Percentiles rank a stretch among this genome's conserved stretches.
These are phyloP conservation scores for Anneissia japonica DNA, from an alignment of 35 echinoderm and acorn worm species.

Conservation along the genomic window DNA sequence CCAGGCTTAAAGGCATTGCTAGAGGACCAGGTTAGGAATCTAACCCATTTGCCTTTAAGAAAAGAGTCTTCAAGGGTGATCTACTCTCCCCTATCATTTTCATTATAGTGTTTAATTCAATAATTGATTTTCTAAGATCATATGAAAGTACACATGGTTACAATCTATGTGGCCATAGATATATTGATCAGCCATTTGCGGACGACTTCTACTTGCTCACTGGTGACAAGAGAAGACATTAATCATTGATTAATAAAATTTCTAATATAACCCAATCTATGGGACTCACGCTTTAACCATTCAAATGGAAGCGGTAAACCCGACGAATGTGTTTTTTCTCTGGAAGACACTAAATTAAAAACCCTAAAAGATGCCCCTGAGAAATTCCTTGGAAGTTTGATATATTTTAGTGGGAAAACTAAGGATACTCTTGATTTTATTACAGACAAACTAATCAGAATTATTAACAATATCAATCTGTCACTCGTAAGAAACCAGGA, in stretches of 20 bases:
- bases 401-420: constrained; percentile 12
- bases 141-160: too few species aligned
- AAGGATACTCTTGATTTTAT: not conserved
- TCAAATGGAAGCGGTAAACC: not conserved
- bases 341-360: not conserved
- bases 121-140: too few species aligned
- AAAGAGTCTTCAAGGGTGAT: too few species aligned
- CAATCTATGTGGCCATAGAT: too few species aligned
- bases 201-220: too few species aligned
- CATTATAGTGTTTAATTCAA: too few species aligned
- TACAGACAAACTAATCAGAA: not conserved
- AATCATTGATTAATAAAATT: constrained; percentile 7
- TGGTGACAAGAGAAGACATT: too few species aligned
- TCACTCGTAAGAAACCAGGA: not conserved
- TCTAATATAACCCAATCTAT: not conserved
- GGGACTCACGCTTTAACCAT: not conserved
- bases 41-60: too few species aligned
- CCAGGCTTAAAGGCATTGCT: too few species aligned
- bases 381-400: constrained; percentile 1
- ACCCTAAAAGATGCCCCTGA: not conserved
- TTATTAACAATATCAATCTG: not conserved
- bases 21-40: too few species aligned
- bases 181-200: constrained; percentile 35
- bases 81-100: too few species aligned
- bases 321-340: not conserved